Conservation (phyloP, 2,888 invertebrate genomes). For the Aphidius colemani region DNA sequence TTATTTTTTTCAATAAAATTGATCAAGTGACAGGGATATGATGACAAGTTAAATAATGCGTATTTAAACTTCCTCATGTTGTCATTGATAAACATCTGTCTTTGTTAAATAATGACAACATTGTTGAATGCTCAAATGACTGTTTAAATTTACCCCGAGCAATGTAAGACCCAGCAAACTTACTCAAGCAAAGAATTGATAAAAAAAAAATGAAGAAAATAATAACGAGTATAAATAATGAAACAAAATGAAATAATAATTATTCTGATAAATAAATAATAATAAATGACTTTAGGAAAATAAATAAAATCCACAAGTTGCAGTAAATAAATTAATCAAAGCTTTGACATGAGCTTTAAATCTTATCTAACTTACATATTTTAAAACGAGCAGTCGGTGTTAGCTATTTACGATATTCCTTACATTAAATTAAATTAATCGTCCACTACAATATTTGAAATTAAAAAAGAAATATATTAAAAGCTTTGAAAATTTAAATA, state of each 20-base stretch:
- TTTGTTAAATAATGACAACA: too few relatives aligned
- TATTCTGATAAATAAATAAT: not conserved
- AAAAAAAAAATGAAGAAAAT: constrained; percentile 15
- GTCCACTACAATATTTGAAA: constrained; percentile 54
- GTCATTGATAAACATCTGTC: not conserved
- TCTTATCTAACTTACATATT: constrained; percentile 39
- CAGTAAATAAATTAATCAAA: constrained; percentile 39
- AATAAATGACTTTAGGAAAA: constrained; percentile 13
- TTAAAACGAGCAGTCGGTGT: constrained; percentile 52
- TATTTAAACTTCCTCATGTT: not conserved
- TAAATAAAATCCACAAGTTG: constrained; percentile 25
- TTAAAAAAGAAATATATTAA: constrained; percentile 29
- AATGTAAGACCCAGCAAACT: too few relatives aligned
- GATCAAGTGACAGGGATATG: constrained; percentile 3
- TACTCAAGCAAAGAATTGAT: not conserved
- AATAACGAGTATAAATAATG: constrained; percentile 34
- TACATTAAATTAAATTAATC: constrained; percentile 54
- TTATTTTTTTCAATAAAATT: not conserved
- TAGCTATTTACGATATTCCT: constrained; percentile 52
- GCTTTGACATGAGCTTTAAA: constrained; percentile 45
- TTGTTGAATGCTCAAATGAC: too few relatives aligned
- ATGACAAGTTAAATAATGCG: constrained; percentile 9
- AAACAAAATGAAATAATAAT: constrained; percentile 33
- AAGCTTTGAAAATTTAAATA: constrained; percentile 3
- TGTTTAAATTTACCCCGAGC: too few relatives aligned